Percentiles rank a stretch among this genome's conserved stretches.
Conservation (phyloP, 2,113 vertebrate genomes). For the Alosa alosa region DNA sequence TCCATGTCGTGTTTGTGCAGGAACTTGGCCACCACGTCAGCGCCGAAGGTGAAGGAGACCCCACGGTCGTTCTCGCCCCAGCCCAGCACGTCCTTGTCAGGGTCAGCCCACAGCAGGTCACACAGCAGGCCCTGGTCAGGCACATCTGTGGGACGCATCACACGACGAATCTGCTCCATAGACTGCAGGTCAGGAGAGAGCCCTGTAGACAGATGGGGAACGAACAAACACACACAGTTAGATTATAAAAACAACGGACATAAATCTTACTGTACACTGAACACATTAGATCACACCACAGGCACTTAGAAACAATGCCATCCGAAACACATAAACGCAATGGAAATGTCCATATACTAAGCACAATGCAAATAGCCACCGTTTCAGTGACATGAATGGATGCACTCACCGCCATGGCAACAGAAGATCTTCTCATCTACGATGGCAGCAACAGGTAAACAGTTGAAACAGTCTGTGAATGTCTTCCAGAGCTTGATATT, state of each 20-base stretch:
- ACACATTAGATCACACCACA: background rate
- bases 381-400: background rate
- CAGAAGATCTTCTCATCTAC: conserved; percentile 81
- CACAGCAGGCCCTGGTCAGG: conserved; percentile 81
- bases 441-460: conserved; percentile 78
- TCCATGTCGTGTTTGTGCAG: conserved; percentile 82
- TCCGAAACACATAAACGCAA: background rate
- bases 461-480: conserved; percentile 80
- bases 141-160: conserved; percentile 95
- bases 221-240: background rate
- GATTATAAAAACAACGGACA: background rate
- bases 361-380: background rate
- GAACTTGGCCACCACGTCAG: conserved; percentile 79
- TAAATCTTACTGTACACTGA: background rate
- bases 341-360: background rate
- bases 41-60: conserved; percentile 77
- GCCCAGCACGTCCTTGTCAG: conserved; percentile 85
- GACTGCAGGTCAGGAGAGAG: conserved; percentile 78
- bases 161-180: conserved; percentile 86
- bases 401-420: conserved; percentile 72
- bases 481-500: conserved; percentile 81
- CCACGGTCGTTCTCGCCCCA: conserved; percentile 80
- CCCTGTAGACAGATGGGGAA: conserved; percentile 48
- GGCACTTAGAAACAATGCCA: background rate
- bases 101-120: conserved; percentile 94